Evolutionary conservation across 2,888 invertebrate genomes (phyloP).

Genomic region (Cryptocheilus praepositus): DNA sequence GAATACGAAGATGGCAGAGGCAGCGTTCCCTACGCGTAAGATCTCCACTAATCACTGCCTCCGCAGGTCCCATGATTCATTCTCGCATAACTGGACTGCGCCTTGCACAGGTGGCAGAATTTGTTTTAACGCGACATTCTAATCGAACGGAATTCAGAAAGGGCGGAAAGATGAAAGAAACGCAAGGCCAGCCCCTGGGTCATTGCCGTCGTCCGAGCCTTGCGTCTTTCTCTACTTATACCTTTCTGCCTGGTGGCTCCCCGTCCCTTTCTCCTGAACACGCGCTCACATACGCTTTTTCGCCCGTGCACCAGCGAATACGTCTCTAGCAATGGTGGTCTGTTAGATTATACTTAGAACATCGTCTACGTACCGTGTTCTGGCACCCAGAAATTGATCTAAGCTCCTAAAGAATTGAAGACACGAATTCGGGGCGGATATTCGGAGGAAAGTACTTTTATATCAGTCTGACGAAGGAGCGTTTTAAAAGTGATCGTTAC

Average conservation of each 20-base stretch:
- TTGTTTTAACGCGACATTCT: constrained; percentile 44
- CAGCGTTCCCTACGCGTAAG: too few species aligned
- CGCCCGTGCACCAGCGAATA: constrained; percentile 18
- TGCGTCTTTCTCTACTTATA: constrained; percentile 15
- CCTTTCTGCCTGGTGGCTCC: constrained; percentile 1
- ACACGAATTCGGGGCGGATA: too few species aligned
- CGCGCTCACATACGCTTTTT: constrained; percentile 3
- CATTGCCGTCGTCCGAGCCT: constrained; percentile 66
- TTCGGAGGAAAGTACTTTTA: too few species aligned
- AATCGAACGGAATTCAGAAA: constrained; percentile 60
- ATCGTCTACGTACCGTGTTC: constrained; percentile 42
- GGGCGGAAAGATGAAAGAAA: constrained; percentile 68
- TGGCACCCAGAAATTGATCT: too few species aligned
- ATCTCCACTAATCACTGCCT: too few species aligned
- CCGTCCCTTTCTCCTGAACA: background rate
- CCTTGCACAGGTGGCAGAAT: constrained; percentile 18
- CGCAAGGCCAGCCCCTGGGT: constrained; percentile 67
- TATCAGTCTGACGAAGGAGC: too few species aligned
- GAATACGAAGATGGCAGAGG: too few species aligned
- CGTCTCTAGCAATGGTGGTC: constrained; percentile 25
- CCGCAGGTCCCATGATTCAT: too few species aligned
- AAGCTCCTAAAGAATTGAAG: too few species aligned
- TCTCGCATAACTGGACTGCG: too few species aligned
- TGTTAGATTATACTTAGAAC: constrained; percentile 43
- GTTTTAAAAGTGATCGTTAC: too few species aligned